phyloP scores from a whole-genome alignment of 2,113 vertebrate species.

The Verasper variegatus region DNA sequence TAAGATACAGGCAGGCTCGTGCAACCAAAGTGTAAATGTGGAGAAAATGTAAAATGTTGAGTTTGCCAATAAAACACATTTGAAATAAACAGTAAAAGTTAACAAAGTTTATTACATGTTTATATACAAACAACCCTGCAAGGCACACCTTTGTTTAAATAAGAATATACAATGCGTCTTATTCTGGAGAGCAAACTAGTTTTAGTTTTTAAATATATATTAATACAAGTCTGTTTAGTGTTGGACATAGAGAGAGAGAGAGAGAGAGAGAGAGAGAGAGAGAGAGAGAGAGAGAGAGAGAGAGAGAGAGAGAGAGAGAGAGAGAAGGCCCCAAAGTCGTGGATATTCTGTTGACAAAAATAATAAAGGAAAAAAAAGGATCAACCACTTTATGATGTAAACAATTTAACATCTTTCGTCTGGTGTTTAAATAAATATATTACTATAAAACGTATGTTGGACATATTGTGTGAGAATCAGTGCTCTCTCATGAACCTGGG shows the following conservation, averaged over 20 bases:
- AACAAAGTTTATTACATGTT: constrained; percentile 86
- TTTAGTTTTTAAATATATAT: constrained; percentile 80
- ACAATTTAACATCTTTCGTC: constrained; percentile 37
- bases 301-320: no score
- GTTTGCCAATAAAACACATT: constrained; percentile 31
- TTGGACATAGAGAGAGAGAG: constrained; percentile 39
- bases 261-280: no score
- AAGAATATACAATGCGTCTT: constrained; percentile 83
- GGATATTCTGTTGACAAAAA: constrained; percentile 47
- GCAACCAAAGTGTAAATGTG: no score
- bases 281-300: no score
- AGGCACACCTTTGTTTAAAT: constrained; percentile 87
- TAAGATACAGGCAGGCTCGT: no score
- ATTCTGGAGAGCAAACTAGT: constrained; percentile 69
- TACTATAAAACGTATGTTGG: constrained; percentile 9
- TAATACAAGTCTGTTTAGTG: constrained; percentile 74
- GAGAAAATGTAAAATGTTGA: not conserved
- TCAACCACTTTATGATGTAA: constrained; percentile 45
- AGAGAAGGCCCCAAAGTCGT: constrained; percentile 64
- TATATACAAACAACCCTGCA: constrained; percentile 87
- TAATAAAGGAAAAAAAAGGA: constrained; percentile 17
- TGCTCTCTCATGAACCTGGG: not conserved
- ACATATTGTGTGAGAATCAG: constrained; percentile 13
- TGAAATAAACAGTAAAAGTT: constrained; percentile 71
- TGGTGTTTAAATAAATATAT: constrained; percentile 22